Conservation (phyloP, 35 echinoderm and acorn worm species). For the Diadema setosum region DNA sequence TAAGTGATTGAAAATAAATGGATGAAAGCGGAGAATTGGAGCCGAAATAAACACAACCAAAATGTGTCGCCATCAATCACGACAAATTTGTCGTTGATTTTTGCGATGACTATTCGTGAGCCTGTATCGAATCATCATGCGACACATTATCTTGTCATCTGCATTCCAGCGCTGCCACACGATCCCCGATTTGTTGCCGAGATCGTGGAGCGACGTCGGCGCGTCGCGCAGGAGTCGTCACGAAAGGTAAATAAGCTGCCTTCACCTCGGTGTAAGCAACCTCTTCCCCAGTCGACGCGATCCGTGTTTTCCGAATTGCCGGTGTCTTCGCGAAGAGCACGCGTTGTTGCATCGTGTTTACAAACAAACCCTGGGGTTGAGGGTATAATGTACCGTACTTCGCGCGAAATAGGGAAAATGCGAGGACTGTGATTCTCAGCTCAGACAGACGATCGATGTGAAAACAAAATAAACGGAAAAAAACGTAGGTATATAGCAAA, state of each 20-base stretch:
- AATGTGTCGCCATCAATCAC: not conserved
- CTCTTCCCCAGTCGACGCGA: not conserved
- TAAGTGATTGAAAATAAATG: constrained; percentile 8
- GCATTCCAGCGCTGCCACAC: not conserved
- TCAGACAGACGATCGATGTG: no score
- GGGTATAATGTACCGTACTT: no score
- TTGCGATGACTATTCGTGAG: no score
- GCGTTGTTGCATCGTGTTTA: not conserved
- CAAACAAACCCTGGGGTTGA: no score
- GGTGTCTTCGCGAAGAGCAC: not conserved
- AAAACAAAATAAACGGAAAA: no score
- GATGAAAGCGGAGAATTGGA: not conserved
- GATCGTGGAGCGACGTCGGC: not conserved
- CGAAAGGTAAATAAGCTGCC: not conserved
- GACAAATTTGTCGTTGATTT: no score
- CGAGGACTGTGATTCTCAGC: no score
- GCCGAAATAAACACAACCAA: constrained; percentile 3
- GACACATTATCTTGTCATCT: not conserved
- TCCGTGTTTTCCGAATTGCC: not conserved
- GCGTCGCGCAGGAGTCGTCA: not conserved
- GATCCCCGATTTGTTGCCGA: not conserved
- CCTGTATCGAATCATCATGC: not conserved
- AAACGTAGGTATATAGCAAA: no score
- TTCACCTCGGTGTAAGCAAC: not conserved
- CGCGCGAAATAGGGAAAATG: no score